Conservation (phyloP, 2,797 vertebrate genomes). For the Mareca penelope region DNA sequence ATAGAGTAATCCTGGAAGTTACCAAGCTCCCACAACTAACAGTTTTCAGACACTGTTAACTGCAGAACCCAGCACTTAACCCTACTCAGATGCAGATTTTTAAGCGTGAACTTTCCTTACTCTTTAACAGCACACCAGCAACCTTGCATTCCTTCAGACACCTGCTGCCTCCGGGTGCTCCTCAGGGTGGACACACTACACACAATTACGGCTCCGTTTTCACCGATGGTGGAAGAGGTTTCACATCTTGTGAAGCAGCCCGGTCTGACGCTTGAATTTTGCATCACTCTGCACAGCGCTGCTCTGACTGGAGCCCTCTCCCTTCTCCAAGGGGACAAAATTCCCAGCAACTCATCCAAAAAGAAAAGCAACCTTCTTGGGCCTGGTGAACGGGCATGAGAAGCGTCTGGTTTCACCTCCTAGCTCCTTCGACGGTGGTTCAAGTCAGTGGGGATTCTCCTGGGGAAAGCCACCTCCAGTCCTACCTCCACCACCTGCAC, state of each 20-base stretch:
- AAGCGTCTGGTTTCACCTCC: not conserved
- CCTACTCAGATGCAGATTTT: not conserved
- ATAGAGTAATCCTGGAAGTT: not conserved
- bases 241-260: not conserved
- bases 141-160: not conserved
- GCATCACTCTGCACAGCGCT: not conserved
- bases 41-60: not conserved
- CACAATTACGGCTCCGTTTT: not conserved
- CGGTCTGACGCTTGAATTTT: not conserved
- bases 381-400: rapidly evolving
- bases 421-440: not conserved
- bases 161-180: not conserved
- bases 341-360: not conserved
- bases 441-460: not conserved
- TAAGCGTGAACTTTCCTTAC: not conserved
- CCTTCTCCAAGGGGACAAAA: not conserved
- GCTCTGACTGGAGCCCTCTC: not conserved
- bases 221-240: not conserved
- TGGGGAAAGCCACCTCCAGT: not conserved
- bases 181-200: rapidly evolving
- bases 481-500: not conserved
- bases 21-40: not conserved
- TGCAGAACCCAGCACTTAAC: not conserved
- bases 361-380: not conserved
- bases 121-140: not conserved